These are phyloP conservation scores for Mercenaria mercenaria DNA, from an alignment of 1,140 invertebrate genomes.

Conservation along the genomic window DNA sequence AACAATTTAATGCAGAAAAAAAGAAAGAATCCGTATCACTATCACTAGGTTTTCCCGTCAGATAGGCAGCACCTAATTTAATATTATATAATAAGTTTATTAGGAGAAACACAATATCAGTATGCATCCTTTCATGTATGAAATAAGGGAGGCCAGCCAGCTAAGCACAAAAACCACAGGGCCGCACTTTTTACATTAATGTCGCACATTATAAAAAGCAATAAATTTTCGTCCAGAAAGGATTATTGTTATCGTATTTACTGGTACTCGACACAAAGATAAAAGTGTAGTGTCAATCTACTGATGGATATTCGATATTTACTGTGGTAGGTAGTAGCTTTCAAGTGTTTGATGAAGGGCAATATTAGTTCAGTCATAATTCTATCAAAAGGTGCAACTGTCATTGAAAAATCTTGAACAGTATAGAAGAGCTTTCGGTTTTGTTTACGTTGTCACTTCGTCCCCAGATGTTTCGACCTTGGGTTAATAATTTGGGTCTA, in stretches of 20 bases:
- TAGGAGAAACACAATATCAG: too few relatives aligned
- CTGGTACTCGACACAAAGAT: background rate
- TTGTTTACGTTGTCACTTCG: background rate
- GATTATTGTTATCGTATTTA: background rate
- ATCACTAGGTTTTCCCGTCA: too few relatives aligned
- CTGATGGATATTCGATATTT: conserved; percentile 2
- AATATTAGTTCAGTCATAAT: background rate
- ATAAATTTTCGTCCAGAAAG: background rate
- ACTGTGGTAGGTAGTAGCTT: conserved; percentile 4
- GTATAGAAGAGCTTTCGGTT: background rate
- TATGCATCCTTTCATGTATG: too few relatives aligned
- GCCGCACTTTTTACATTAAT: background rate
- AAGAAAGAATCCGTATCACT: too few relatives aligned
- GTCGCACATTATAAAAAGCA: background rate
- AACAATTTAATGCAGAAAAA: too few relatives aligned
- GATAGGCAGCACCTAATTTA: too few relatives aligned
- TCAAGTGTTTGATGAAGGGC: background rate
- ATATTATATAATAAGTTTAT: too few relatives aligned
- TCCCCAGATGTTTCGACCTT: background rate
- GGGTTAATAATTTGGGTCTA: background rate
- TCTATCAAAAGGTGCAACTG: background rate
- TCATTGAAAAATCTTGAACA: background rate
- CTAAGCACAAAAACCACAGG: too few relatives aligned
- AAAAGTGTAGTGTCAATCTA: background rate
- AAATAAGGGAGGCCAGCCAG: too few relatives aligned